Evolutionary conservation across 2,888 invertebrate genomes (phyloP), one percentile per base, ranked within the genome.

Genomic region (Yponomeuta plumbellus): DNA sequence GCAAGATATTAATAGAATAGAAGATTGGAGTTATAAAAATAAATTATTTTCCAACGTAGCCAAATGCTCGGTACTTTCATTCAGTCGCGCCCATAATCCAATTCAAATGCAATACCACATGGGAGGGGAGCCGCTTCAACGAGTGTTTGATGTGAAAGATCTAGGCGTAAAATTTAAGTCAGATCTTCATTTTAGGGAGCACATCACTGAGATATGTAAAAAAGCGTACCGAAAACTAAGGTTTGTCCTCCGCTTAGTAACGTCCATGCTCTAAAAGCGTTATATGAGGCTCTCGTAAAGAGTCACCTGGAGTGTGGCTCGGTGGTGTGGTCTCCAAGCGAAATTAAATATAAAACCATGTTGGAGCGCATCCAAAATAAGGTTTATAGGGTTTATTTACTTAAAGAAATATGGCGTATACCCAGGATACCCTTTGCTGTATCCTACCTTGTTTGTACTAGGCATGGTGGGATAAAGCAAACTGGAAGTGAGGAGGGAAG

Each of bases 301-400:
- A 68, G 67, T 52, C 64, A 66, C 8, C 56, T 68, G 22, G 70
- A 70, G 66, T 59, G 44, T 57, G 66, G 67, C 63, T 66, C 68
- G 11, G 66, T 66, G 21, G 59, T 70, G 20, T 70, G 69, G 69
- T 26, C 64, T 40, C 70, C 70, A 17, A 52, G 52, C 57, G 69
- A 69, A 22, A 59, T 61, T 4, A 68, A 68, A 63, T 66, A 61
- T 62, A 62, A 22, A 21, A 26, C 26, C 5, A 44, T 61, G 62
- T 5, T 66, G 63, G 63, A 40, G 39, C 22, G 58, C 5, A 44
- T 64, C 13, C 64, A 64, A 21, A 64, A 64, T 44, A 64, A 64
- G n/a, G 22, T 64, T 64, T 52, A 26, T 52, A 13, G 22, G 64
- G 20, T 44, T n/a, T 52, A 6, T 64, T 11, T 64, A 64, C 52